phyloP scores from a whole-genome alignment of 37 sponge, comb jelly and placozoan species.

The Crambe crambe region DNA sequence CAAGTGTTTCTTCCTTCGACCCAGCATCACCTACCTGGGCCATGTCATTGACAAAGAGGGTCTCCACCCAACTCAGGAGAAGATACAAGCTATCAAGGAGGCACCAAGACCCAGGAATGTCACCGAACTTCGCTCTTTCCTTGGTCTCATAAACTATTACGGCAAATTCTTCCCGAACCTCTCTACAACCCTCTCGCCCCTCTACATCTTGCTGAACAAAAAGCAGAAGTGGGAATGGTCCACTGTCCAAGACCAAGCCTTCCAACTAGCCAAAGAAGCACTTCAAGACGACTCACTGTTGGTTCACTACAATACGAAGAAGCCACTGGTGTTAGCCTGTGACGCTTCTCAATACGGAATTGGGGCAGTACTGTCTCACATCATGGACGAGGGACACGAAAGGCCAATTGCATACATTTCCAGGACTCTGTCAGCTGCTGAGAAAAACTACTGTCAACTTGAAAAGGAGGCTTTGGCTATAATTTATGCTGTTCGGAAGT shows the following conservation, averaged over 20 bases:
- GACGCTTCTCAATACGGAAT: slow-evolving; percentile 53
- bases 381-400: slow-evolving; percentile 24
- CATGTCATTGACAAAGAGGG: no score
- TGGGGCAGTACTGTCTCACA: no score
- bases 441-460: not conserved
- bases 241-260: slow-evolving; percentile 23
- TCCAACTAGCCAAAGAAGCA: slow-evolving; percentile 30
- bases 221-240: slow-evolving; percentile 20
- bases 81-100: slow-evolving; percentile 2
- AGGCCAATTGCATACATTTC: not conserved
- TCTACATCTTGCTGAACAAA: slow-evolving; percentile 29
- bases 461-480: not conserved
- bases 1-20: not conserved
- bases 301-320: slow-evolving; percentile 19
- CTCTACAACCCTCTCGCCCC: slow-evolving; percentile 22
- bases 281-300: slow-evolving; percentile 9
- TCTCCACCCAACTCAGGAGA: no score
- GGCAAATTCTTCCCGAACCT: slow-evolving; percentile 17
- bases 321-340: slow-evolving; percentile 43
- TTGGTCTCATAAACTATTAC: slow-evolving; percentile 1
- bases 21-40: not conserved
- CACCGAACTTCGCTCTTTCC: not conserved
- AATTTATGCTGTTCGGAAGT: slow-evolving; percentile 7
- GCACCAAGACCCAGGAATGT: not conserved
- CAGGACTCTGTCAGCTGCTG: not conserved